These are phyloP conservation scores for Prolemur simus DNA, from an alignment of 2,113 vertebrate species.

Conservation along the genomic window DNA sequence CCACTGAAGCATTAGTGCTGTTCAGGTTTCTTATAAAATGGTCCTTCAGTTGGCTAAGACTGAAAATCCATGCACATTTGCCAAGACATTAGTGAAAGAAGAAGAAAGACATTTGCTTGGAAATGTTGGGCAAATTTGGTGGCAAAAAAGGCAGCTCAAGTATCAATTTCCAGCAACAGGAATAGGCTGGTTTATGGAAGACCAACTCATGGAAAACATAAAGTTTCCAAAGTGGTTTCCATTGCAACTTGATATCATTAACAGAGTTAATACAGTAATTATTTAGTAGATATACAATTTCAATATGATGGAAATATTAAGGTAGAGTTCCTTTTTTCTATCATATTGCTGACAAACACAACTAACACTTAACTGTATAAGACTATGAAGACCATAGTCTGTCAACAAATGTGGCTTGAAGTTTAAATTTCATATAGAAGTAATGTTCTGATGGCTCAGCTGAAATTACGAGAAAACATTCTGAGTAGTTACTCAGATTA, in stretches of 20 bases:
- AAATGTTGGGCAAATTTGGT: background rate
- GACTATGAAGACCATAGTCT: background rate
- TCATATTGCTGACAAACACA: background rate
- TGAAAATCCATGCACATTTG: background rate
- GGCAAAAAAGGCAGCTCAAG: background rate
- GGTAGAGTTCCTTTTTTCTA: background rate
- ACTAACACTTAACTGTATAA: background rate
- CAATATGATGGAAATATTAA: background rate
- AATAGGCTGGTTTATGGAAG: background rate
- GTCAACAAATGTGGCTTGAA: background rate
- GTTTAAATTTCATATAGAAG: conserved; percentile 19
- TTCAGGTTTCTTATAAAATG: background rate
- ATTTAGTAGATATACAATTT: conserved; percentile 1
- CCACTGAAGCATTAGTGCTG: background rate
- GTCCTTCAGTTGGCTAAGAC: background rate
- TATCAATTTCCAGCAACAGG: background rate
- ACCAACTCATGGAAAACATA: background rate
- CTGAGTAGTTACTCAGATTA: conserved; percentile 34
- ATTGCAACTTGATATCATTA: background rate
- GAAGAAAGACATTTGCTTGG: background rate
- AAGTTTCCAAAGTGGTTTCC: background rate
- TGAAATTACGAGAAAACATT: conserved; percentile 34
- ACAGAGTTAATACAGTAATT: background rate
- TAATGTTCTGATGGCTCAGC: background rate
- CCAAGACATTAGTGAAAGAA: background rate